phyloP scores from a whole-genome alignment of 2,888 invertebrate genomes.

The Rhamphomyia laevipes region DNA sequence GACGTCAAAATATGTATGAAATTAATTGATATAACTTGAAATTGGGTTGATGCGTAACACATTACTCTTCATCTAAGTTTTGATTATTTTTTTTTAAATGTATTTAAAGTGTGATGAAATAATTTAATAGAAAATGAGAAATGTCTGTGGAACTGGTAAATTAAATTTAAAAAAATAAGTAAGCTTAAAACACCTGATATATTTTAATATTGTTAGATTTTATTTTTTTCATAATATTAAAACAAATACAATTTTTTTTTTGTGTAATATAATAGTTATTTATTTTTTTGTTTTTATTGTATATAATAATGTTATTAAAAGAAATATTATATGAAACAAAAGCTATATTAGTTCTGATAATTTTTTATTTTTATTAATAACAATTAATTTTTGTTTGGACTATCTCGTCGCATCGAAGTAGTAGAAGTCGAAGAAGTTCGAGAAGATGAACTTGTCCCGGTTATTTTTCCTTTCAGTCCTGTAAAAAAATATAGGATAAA shows the following conservation, averaged over 20 bases:
- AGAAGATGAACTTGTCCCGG: background rate
- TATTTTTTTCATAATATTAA: background rate
- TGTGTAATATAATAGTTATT: background rate
- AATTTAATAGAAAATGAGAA: too few species aligned
- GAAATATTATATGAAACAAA: background rate
- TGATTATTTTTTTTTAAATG: too few species aligned
- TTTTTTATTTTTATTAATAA: background rate
- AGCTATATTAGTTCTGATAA: background rate
- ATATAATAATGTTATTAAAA: background rate
- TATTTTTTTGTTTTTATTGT: background rate
- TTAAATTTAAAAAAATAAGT: too few species aligned
- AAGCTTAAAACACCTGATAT: too few species aligned
- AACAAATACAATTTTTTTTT: background rate
- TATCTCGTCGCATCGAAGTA: background rate
- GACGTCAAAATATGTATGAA: too few species aligned
- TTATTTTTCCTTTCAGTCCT: background rate
- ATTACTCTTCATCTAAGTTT: too few species aligned
- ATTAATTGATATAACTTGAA: too few species aligned
- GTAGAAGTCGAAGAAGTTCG: background rate
- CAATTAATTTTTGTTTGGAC: background rate
- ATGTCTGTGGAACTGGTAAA: too few species aligned
- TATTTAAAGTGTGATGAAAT: too few species aligned
- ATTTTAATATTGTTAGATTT: background rate
- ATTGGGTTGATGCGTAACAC: too few species aligned
- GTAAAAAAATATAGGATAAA: background rate